Evolutionary conservation across 2,888 invertebrate genomes (phyloP), one percentile per base, ranked within the genome.

Genomic region (Coenonympha arcania): DNA sequence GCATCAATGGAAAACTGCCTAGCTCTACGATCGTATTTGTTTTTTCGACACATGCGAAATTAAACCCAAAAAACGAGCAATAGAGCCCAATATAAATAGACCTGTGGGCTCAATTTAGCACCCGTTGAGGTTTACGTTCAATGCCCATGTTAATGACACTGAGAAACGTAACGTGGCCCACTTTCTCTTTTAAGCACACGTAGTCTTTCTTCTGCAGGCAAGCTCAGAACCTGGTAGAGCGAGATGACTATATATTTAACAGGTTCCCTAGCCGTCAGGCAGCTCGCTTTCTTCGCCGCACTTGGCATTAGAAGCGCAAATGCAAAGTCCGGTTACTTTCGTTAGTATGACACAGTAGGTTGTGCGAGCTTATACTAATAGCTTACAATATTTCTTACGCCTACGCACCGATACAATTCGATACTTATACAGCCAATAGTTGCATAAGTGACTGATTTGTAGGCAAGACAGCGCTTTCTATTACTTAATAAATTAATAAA

Each of bases 131-230:
- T 81, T 79, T 77, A 80, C 81, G 83, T 84, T 79, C 84, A 80
- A 79, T 80, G 83, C 78, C 79, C 82, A 76, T 77, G 79, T 70
- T 82, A 84, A 85, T 85, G 77, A 79, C 77, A 82, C 71, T 75
- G 78, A 77, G 83, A 79, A 85, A 84, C 85, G 73, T 82, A 86
- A 80, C 82, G 73, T 85, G 85, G 83, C 86, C 85, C 85, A 85
- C 86, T 86, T 86, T 86, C 86, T 86, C 86, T 86, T 85, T 86
- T 84, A 82, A 79, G 73, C 76, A 70, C 70, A 71, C 66, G 69
- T 69, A 48, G 76, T 84, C 81, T 82, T 80, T 73, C 68, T 84
- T 79, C 68, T 64, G 62, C 68, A 62, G 62, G 61, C 59, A 54
- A 56, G 52, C 48, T 57, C 59, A 56, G 57, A 58, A 60, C 59